phyloP scores from a whole-genome alignment of 1,140 invertebrate species.

The Caenorhabditis latens region DNA sequence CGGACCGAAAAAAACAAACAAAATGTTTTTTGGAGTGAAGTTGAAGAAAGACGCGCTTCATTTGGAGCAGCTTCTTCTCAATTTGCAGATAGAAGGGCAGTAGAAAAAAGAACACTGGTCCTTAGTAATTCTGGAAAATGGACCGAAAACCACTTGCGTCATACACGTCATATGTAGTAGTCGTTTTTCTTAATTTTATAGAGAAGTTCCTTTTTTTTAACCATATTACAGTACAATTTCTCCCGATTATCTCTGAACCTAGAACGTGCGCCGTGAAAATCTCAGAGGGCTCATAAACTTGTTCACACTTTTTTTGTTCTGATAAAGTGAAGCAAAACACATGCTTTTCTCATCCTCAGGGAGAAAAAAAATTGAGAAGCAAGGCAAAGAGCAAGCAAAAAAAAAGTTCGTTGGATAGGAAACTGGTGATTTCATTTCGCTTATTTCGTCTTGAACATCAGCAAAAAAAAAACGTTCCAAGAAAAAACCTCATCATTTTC shows the following conservation, averaged over 20 bases:
- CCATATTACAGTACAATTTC: not conserved
- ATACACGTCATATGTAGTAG: not conserved
- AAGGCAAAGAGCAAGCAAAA: slow-evolving; percentile 28
- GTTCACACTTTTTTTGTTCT: slow-evolving; percentile 50
- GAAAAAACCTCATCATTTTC: not conserved
- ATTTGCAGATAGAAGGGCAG: slow-evolving; percentile 18
- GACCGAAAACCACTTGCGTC: not conserved
- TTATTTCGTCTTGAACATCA: slow-evolving; percentile 10
- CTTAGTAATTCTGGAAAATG: slow-evolving; percentile 18
- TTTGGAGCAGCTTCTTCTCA: not conserved
- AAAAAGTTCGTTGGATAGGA: slow-evolving; percentile 40
- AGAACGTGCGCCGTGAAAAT: not conserved
- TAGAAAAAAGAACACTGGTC: slow-evolving; percentile 26
- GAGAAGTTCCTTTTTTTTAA: not conserved
- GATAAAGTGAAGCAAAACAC: slow-evolving; percentile 47
- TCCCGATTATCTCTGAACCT: no score
- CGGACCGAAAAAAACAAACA: slow-evolving; percentile 28
- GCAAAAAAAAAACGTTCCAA: no score
- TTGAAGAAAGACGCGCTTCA: not conserved
- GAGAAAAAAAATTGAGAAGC: not conserved
- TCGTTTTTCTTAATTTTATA: not conserved
- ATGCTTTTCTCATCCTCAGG: slow-evolving; percentile 35
- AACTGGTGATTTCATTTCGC: slow-evolving; percentile 26
- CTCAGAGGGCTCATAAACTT: slow-evolving; percentile 2
- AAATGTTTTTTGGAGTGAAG: not conserved